phyloP scores from a whole-genome alignment of 1,140 invertebrate genomes.

The Bombus consobrinus region DNA sequence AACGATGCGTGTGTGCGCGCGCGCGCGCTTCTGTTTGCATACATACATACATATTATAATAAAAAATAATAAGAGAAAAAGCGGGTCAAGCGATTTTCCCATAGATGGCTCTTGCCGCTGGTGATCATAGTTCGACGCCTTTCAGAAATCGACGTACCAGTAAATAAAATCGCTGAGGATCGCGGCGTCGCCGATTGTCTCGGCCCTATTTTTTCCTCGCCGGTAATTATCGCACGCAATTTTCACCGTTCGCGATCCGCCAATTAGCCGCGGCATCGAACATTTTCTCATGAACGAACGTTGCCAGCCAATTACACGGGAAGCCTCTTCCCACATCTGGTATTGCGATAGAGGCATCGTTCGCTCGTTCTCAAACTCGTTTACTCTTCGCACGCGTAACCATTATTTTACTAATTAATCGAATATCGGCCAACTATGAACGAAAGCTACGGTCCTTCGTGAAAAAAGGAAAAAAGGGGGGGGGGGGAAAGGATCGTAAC shows the following conservation, averaged over 20 bases:
- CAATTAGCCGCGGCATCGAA: constrained; percentile 63
- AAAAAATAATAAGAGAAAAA: too few species aligned
- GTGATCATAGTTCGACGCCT: too few species aligned
- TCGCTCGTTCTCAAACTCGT: constrained; percentile 21
- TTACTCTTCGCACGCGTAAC: constrained; percentile 33
- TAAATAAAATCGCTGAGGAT: too few species aligned
- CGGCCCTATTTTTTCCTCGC: constrained; percentile 40
- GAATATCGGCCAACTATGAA: background rate
- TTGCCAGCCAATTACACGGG: constrained; percentile 47
- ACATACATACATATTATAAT: too few species aligned
- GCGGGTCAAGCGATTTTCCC: too few species aligned
- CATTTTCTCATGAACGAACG: constrained; percentile 49
- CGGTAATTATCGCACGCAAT: constrained; percentile 43
- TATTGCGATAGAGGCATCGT: constrained; percentile 33
- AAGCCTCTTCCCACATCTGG: constrained; percentile 56
- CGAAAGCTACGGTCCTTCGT: background rate
- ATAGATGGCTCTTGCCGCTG: too few species aligned
- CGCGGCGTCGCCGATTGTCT: constrained; percentile 43
- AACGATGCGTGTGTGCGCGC: too few species aligned
- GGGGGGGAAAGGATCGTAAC: background rate
- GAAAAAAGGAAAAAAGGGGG: too few species aligned
- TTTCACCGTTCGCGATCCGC: constrained; percentile 47
- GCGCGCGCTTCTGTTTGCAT: too few species aligned
- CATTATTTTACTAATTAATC: constrained; percentile 47
- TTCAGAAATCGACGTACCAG: too few species aligned